A percentile compares a stretch with the other conserved stretches of the same genome.
phyloP scores from a whole-genome alignment of 2,888 invertebrate species.

The Liopterus haemorrhoidalis region DNA sequence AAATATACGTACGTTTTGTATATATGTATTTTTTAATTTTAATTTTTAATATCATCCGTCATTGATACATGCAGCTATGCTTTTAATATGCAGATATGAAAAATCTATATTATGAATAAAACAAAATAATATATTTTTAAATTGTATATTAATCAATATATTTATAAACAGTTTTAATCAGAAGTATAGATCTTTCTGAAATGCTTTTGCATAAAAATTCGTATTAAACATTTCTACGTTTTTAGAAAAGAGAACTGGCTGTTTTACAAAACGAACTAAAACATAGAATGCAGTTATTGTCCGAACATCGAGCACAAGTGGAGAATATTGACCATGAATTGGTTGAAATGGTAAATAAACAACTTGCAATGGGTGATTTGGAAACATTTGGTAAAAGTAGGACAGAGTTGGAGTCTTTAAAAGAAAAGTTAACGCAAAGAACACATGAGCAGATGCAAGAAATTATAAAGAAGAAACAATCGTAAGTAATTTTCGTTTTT shows the following conservation, averaged over 20 bases:
- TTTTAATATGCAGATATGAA: no score
- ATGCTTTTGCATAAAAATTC: no score
- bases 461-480: slow-evolving; percentile 50
- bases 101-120: no score
- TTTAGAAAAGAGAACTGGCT: slow-evolving; percentile 65
- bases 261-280: slow-evolving; percentile 64
- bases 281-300: slow-evolving; percentile 55
- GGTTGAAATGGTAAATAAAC: slow-evolving; percentile 59
- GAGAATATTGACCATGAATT: slow-evolving; percentile 66
- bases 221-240: slow-evolving; percentile 18
- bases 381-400: slow-evolving; percentile 3
- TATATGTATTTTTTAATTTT: no score
- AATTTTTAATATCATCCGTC: no score
- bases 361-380: slow-evolving; percentile 45
- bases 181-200: no score
- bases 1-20: no score
- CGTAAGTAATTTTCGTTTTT: slow-evolving; percentile 38
- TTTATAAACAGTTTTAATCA: no score
- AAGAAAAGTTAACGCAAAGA: slow-evolving; percentile 45
- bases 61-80: no score
- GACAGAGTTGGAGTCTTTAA: slow-evolving; percentile 40
- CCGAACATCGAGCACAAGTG: slow-evolving; percentile 60
- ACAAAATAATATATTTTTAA: no score
- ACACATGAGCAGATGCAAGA: slow-evolving; percentile 50
- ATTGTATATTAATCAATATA: no score